Percentiles rank a stretch among this genome's conserved stretches.
Evolutionary conservation across 2,113 vertebrate genomes (phyloP).

Genomic region (Centropristis striata): DNA sequence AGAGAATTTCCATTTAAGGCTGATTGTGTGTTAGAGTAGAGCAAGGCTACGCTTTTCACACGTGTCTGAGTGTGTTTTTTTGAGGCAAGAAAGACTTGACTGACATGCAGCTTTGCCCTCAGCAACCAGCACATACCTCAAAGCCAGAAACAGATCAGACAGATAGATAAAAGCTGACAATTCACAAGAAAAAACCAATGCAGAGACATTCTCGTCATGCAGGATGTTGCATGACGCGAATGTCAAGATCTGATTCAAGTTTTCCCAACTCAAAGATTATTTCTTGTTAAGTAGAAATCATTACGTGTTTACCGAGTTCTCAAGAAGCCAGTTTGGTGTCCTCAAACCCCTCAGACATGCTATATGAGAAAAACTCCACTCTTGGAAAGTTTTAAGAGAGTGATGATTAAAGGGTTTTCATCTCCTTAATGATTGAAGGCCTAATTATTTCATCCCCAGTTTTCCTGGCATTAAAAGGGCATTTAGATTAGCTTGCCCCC

Average conservation of each 20-base stretch:
- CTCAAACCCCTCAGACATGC: slow-evolving; percentile 8
- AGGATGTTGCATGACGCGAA: slow-evolving; percentile 9
- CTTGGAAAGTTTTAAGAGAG: slow-evolving; percentile 20
- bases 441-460: slow-evolving; percentile 41
- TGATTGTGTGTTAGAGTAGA: not conserved
- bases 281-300: slow-evolving; percentile 2
- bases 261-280: not conserved
- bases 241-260: not conserved
- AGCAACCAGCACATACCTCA: slow-evolving; percentile 12
- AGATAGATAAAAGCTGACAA: not conserved
- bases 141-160: slow-evolving; percentile 30
- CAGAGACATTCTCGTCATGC: not conserved
- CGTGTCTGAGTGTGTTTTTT: not conserved
- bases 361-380: not conserved
- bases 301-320: not conserved
- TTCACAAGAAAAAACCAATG: slow-evolving; percentile 18
- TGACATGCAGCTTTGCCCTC: slow-evolving; percentile 36
- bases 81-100: slow-evolving; percentile 22
- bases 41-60: slow-evolving; percentile 21
- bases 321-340: not conserved
- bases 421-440: slow-evolving; percentile 24
- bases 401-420: slow-evolving; percentile 41
- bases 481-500: slow-evolving; percentile 13
- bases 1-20: slow-evolving; percentile 72
- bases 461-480: slow-evolving; percentile 49